Percentiles rank a stretch among this genome's conserved stretches.
Conservation (phyloP, 2,797 vertebrate species). For the Anabas testudineus region DNA sequence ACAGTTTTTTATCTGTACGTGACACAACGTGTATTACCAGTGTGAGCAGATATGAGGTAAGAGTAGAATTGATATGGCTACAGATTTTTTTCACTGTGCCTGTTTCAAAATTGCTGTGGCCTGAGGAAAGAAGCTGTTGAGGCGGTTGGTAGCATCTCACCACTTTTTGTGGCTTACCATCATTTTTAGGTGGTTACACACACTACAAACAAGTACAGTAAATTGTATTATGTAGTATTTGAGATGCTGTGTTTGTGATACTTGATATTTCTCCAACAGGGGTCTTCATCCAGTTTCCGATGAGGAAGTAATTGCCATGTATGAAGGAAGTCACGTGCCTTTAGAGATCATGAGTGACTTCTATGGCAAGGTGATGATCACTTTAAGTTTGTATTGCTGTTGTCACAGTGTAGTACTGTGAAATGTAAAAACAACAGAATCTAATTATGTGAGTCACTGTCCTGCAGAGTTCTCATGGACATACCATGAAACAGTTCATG, state of each 20-base stretch:
- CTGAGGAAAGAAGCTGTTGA: no score
- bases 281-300: constrained; percentile 94
- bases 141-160: no score
- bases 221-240: constrained; percentile 1
- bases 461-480: constrained; percentile 93
- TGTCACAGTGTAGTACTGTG: no score
- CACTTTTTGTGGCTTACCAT: no score
- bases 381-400: not conserved
- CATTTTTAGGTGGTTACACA: not conserved
- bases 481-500: constrained; percentile 99
- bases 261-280: constrained; percentile 77
- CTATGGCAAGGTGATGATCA: constrained; percentile 92
- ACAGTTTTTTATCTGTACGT: no score
- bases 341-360: constrained; percentile 99
- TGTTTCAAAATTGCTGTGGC: no score
- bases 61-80: no score
- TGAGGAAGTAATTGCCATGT: constrained; percentile 97
- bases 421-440: not conserved
- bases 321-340: constrained; percentile 95
- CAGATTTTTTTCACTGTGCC: no score
- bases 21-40: no score
- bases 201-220: not conserved
- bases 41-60: no score
- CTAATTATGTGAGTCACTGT: not conserved
- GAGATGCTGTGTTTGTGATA: not conserved